Evolutionary conservation across 2,113 vertebrate genomes (phyloP).

Genomic region (Ctenodactylus gundi): DNA sequence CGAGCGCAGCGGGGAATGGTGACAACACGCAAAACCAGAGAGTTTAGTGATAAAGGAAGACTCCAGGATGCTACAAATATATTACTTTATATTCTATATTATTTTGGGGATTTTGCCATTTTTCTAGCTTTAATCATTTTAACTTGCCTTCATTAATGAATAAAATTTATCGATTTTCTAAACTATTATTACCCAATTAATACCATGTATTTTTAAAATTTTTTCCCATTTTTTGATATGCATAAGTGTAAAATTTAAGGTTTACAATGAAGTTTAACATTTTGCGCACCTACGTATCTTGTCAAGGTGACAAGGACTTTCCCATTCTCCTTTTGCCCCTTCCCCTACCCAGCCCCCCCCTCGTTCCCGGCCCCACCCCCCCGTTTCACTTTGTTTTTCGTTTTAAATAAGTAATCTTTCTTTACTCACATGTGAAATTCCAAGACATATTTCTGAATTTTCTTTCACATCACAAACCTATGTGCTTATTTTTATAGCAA

Average conservation of each 20-base stretch:
- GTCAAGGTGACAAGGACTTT: too few relatives aligned
- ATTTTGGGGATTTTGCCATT: neutral
- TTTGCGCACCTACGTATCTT: too few relatives aligned
- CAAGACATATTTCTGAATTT: neutral
- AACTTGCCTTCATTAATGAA: neutral
- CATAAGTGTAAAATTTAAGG: too few relatives aligned
- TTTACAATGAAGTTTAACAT: too few relatives aligned
- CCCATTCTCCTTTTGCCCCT: too few relatives aligned
- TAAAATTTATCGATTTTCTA: too few relatives aligned
- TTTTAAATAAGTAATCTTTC: neutral
- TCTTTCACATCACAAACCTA: neutral
- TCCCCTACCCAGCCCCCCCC: too few relatives aligned
- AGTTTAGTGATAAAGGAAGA: neutral
- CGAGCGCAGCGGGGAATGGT: fast-evolving
- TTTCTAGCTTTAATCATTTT: neutral
- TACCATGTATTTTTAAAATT: neutral
- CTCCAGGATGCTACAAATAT: neutral
- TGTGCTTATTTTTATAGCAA: neutral
- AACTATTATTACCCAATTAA: neutral
- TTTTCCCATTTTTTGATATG: too few relatives aligned
- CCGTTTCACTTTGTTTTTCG: too few relatives aligned
- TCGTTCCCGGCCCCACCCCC: too few relatives aligned
- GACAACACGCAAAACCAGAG: neutral
- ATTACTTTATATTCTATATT: neutral
- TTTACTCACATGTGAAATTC: neutral